Evolutionary conservation across 1,140 invertebrate genomes (phyloP), one percentile per base, ranked within the genome.

Genomic region (Aphelenchoides besseyi): DNA sequence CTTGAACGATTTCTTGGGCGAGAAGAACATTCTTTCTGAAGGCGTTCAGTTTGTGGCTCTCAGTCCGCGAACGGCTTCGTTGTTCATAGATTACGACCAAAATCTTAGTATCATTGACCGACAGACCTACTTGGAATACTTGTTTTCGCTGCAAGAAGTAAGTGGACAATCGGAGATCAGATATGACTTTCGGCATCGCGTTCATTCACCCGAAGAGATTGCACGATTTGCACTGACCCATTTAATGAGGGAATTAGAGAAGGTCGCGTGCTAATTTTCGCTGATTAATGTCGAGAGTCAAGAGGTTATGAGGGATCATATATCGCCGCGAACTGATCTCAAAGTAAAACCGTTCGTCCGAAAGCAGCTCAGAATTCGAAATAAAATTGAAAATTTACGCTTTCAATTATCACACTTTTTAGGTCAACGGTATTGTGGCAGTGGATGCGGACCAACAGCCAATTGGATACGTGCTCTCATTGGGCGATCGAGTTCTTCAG

Each of bases 401-500:
- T 16, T 48, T 48, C 41, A 48, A 48, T 48, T 48, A 48, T 48
- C 41, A 12, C 12, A 48, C 41, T 48, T n/a, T 67, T 35, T 30
- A 74, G 73, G 37, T 77, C n/a, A 64, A 54, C 9, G 76, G 78
- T 26, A 36, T 55, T 12, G 66, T 77, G 2, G 74, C 69, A 3
- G 23, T 77, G 18, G 74, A 80, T 54, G 63, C 71, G 33, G 23
- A 70, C 9, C 41, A 69, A 2, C 68, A 80, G 35, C 77, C 78
- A 16, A 36, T 70, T 18, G 76, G 76, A 26, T 78, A 78, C 37
- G 48, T 76, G 9, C 26, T 78, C 18, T 59, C 74, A 3, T 52
- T 70, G 2, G 30, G 37, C 16, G 69, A 68, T 12, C 41, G 69
- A 8, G 52, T 78, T 36, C 48, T 78, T 9, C 76, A 78, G 52